A percentile compares a stretch with the other conserved stretches of the same genome.
phyloP scores from a whole-genome alignment of 2,797 vertebrate genomes.

The Euthynnus affinis region DNA sequence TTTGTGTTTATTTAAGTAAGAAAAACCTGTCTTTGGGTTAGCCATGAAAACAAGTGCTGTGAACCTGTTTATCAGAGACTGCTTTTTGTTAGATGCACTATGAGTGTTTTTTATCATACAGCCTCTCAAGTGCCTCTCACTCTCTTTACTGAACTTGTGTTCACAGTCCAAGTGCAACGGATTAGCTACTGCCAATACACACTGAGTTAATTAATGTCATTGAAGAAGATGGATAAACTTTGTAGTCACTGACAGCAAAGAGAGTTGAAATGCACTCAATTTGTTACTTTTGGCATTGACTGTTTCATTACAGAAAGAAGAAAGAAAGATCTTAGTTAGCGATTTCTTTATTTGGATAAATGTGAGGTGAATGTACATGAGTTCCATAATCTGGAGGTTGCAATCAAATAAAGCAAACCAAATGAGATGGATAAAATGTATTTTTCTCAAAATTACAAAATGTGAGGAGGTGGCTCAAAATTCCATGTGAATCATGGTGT shows the following conservation, averaged over 20 bases:
- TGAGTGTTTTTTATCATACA: background rate
- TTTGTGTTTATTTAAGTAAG: too few relatives aligned
- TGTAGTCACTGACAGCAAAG: slow-evolving; percentile 38
- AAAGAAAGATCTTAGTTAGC: background rate
- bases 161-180: slow-evolving; percentile 54
- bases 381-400: background rate
- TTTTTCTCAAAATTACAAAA: background rate
- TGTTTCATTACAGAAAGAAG: background rate
- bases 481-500: background rate
- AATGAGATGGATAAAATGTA: background rate
- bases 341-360: slow-evolving; percentile 1
- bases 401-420: background rate
- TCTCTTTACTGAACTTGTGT: slow-evolving; percentile 48
- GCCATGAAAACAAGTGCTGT: slow-evolving; percentile 7
- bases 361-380: too few relatives aligned
- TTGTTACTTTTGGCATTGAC: background rate
- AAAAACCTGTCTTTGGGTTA: slow-evolving; percentile 18
- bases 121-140: slow-evolving; percentile 30
- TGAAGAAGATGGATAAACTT: slow-evolving; percentile 59
- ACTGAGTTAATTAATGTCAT: slow-evolving; percentile 65
- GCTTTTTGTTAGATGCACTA: slow-evolving; percentile 23
- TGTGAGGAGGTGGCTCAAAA: background rate
- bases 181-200: slow-evolving; percentile 54
- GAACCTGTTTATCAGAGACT: slow-evolving; percentile 29
- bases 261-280: slow-evolving; percentile 18